These are phyloP conservation scores for Dendronephthya gigantea DNA, from an alignment of 64 coral and sea anemone genomes.

Conservation along the genomic window DNA sequence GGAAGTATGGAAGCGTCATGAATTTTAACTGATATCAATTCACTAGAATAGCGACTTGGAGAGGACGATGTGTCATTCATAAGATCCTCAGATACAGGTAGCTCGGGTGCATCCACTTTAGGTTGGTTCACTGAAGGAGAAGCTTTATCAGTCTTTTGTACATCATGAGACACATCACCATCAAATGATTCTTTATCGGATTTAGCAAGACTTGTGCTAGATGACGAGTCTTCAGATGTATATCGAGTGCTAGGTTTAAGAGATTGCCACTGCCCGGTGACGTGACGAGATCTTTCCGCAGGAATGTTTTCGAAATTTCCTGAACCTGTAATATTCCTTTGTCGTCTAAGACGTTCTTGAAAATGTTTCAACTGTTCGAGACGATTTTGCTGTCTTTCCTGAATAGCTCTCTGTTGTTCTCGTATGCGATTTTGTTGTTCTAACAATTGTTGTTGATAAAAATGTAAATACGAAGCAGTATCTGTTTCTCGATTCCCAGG, in stretches of 20 bases:
- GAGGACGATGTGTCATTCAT: background rate
- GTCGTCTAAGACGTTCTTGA: background rate
- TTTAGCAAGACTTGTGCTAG: background rate
- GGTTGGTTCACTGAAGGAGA: background rate
- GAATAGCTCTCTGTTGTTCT: constrained; percentile 9
- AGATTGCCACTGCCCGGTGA: background rate
- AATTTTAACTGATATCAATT: background rate
- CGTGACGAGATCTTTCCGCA: background rate
- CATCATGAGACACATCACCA: background rate
- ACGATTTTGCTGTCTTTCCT: constrained; percentile 12
- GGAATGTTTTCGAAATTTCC: background rate
- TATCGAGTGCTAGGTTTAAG: background rate
- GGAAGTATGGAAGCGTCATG: background rate
- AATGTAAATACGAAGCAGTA: background rate
- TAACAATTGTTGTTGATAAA: background rate
- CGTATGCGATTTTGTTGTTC: background rate
- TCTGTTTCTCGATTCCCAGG: background rate
- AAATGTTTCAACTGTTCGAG: constrained; percentile 4
- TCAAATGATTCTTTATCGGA: background rate
- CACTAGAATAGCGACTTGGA: background rate
- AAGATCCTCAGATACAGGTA: background rate
- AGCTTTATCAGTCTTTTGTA: background rate
- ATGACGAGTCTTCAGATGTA: background rate
- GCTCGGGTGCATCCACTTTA: background rate
- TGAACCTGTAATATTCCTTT: background rate